Conservation (phyloP, 2,797 vertebrate genomes). For the Hylomyscus alleni region DNA sequence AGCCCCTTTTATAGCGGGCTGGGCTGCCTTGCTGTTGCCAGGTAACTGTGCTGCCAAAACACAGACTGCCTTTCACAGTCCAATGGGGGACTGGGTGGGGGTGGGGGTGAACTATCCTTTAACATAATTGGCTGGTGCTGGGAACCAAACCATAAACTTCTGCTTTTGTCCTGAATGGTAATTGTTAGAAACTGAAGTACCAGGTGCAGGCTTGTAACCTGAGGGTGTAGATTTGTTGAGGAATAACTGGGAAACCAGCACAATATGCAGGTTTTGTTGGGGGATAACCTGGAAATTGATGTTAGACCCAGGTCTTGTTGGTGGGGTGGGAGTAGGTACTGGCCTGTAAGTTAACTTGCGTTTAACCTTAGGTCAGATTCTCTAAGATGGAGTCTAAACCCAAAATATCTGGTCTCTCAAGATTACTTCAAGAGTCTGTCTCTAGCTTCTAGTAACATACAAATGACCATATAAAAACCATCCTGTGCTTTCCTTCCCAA, state of each 20-base stretch:
- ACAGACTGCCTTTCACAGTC: no score
- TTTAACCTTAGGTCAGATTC: not conserved
- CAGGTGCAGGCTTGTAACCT: not conserved
- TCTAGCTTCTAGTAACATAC: not conserved
- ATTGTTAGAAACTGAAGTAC: not conserved
- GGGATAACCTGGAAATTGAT: not conserved
- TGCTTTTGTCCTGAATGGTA: not conserved
- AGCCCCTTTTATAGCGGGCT: no score
- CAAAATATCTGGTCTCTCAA: not conserved
- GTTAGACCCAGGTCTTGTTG: not conserved
- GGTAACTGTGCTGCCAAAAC: no score
- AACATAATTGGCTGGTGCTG: not conserved
- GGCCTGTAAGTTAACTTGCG: not conserved
- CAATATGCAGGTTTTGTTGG: not conserved
- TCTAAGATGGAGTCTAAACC: not conserved
- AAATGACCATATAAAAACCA: not conserved
- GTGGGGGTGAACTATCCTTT: not conserved
- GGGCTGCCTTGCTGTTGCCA: no score
- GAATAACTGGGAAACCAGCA: not conserved
- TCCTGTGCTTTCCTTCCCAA: not conserved
- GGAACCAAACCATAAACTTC: not conserved
- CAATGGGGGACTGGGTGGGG: no score
- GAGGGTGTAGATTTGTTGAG: not conserved
- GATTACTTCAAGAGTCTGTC: not conserved
- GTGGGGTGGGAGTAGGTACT: not conserved